Base-by-base conservation (phyloP, 2,888 invertebrate species). In the Lingula anatina region DNA sequence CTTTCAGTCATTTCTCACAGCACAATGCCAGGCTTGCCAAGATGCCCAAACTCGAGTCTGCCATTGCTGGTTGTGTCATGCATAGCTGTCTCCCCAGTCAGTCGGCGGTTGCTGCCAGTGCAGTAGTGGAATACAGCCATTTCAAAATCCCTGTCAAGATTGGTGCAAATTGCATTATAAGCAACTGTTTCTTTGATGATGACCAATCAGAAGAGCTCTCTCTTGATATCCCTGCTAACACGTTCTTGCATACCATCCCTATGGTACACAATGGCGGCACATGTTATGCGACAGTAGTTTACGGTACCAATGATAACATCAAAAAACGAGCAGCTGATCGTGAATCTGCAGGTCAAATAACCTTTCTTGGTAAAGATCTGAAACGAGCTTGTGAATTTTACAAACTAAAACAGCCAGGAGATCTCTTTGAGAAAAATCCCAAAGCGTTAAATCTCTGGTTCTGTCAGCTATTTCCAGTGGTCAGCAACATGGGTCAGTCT, bases 111-210 rank as follows among this genome's bases (percentile, higher is more conserved):
- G 55, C 60, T 0, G 27, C 42, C 2, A 54, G 56, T 3, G 54
- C 65, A 25, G 62, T 79, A 1, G 54, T 79, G 1, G 79, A 79
- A 47, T 78, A 69, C 54, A 77, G 77, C 51, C 53, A 70, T 26
- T 72, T 78, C 53, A 53, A 59, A n/a, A 43, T 64, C 15, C 64
- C 70, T 23, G 51, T 75, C 4, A 42, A 55, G 15, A 54, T 77
- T 25, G 66, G 67, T 2, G 52, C 57, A 18, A 62, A 66, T 44
- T 67, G 68, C 49, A 70, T 79, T 28, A 26, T 78, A 31, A 78
- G 75, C 51, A 74, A 75, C 56, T 78, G 78, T 54, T 57, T 64
- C 46, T 55, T 57, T 35, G 21, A 50, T 5, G 42, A 37, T 24
- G 47, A 46, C 12, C 47, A 51, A 5, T 28, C 27, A 9, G 31